Percentiles rank a stretch among this genome's conserved stretches.
Evolutionary conservation across 2,113 vertebrate genomes (phyloP).

Genomic region (Phoenicopterus ruber): DNA sequence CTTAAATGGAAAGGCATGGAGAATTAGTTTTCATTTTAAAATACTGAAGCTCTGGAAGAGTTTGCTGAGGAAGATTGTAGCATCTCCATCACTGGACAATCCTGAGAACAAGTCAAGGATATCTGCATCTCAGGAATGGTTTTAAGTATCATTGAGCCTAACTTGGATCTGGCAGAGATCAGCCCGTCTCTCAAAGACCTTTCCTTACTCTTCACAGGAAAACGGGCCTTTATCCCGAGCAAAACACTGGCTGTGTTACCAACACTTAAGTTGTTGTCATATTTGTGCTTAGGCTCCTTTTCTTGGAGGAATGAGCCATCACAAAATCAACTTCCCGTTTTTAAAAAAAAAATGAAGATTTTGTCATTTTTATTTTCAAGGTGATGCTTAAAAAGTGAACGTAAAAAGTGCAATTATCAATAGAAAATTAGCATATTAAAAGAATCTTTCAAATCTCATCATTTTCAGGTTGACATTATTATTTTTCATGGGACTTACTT

Average conservation of each 20-base stretch:
- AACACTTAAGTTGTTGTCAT: not conserved
- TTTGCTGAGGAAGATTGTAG: not conserved
- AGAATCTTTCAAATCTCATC: not conserved
- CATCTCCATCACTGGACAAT: not conserved
- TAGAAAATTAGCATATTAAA: not conserved
- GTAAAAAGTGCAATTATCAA: not conserved
- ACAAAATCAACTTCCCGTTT: not conserved
- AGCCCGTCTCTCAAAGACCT: not conserved
- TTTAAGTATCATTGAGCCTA: not conserved
- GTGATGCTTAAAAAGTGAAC: not conserved
- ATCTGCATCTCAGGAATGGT: not conserved
- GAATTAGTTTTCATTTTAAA: not conserved
- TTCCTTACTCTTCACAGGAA: not conserved
- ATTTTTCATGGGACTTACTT: not conserved
- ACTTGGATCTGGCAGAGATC: not conserved
- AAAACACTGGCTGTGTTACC: not conserved
- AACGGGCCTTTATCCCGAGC: not conserved
- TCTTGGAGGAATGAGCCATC: not conserved
- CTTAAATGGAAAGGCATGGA: not conserved
- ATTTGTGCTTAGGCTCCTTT: not conserved
- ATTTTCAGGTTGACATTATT: not conserved
- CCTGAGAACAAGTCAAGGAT: not conserved
- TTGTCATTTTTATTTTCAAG: not conserved
- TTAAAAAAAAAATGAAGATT: not conserved
- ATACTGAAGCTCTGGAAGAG: not conserved